Conservation (phyloP, 2,888 invertebrate genomes). For the Drosophila anomalata region DNA sequence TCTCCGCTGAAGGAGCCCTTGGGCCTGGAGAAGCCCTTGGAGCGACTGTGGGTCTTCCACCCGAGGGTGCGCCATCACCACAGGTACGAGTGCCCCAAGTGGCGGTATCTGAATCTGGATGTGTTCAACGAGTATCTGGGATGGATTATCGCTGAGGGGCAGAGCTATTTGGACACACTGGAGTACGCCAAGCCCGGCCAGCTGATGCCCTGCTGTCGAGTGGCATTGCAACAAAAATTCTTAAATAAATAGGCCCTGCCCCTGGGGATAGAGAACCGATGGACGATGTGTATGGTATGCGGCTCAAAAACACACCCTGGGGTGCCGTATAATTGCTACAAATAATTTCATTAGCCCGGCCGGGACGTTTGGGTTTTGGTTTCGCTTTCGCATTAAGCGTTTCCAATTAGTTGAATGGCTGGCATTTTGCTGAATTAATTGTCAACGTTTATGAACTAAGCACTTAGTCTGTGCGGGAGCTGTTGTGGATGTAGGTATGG, state of each 20-base stretch:
- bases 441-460: conserved; percentile 77
- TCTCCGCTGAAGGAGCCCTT: conserved; percentile 13
- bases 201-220: conserved; percentile 30
- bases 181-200: conserved; percentile 1
- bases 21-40: background rate
- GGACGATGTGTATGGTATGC: conserved; percentile 10
- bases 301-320: conserved; percentile 58
- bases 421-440: conserved; percentile 73
- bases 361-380: conserved; percentile 44
- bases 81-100: conserved; percentile 36
- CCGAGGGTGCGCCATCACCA: conserved; percentile 44
- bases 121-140: conserved; percentile 61
- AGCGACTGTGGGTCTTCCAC: conserved; percentile 49
- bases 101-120: conserved; percentile 45
- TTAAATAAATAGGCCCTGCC: conserved; percentile 20
- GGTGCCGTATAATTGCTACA: conserved; percentile 64
- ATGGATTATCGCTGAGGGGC: background rate
- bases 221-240: conserved; percentile 3
- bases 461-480: conserved; percentile 13
- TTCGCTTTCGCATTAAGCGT: conserved; percentile 67
- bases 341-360: conserved; percentile 71
- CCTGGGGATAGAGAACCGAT: background rate
- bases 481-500: background rate
- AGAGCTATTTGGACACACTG: background rate
- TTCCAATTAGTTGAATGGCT: conserved; percentile 75